A percentile compares a stretch with the other conserved stretches of the same genome.
Evolutionary conservation across 2,888 invertebrate genomes (phyloP).

Genomic region (Hypolimnas misippus): DNA sequence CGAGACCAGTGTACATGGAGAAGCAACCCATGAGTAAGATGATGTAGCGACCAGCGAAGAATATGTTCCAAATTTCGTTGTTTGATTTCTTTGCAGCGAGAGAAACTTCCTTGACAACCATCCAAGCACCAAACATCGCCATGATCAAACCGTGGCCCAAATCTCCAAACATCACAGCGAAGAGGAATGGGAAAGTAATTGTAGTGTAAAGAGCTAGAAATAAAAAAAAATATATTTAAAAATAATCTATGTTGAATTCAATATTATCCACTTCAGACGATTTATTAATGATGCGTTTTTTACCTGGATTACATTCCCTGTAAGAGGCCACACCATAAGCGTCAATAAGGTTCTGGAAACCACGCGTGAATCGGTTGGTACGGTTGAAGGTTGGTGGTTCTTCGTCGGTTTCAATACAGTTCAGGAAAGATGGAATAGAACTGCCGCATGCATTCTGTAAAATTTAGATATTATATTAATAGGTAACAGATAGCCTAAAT

Average conservation of each 20-base stretch:
- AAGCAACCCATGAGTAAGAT: constrained; percentile 98
- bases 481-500: neutral
- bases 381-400: constrained; percentile 96
- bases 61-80: constrained; percentile 98
- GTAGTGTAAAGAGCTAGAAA: constrained; percentile 91
- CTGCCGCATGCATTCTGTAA: constrained; percentile 90
- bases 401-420: constrained; percentile 91
- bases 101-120: constrained; percentile 91
- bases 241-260: neutral
- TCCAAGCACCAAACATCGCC: constrained; percentile 90
- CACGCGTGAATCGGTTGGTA: constrained; percentile 95
- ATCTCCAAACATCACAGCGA: constrained; percentile 98
- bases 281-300: constrained; percentile 7
- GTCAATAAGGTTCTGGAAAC: constrained; percentile 97
- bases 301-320: constrained; percentile 95
- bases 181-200: constrained; percentile 97
- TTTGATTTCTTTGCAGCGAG: constrained; percentile 87
- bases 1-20: constrained; percentile 98
- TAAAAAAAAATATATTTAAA: constrained; percentile 2
- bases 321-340: constrained; percentile 97
- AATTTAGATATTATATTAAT: constrained; percentile 14
- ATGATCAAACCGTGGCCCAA: constrained; percentile 95
- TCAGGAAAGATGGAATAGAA: constrained; percentile 95
- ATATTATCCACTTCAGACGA: too few species aligned
- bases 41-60: constrained; percentile 99